phyloP scores from a whole-genome alignment of 2,888 invertebrate genomes.

The Drosophila diplacantha region DNA sequence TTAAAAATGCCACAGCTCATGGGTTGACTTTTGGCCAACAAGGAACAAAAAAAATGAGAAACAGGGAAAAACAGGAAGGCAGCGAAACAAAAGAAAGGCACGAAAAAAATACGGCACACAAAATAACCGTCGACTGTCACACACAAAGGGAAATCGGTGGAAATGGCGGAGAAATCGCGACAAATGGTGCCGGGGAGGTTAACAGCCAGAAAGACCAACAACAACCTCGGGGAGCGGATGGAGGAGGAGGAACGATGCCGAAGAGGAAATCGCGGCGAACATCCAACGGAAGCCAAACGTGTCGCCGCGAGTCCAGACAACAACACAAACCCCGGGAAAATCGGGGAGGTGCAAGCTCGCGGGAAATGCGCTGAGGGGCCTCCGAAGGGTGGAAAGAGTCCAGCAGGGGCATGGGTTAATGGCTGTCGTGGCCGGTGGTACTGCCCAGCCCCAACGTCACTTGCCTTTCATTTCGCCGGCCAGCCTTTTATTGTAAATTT shows the following conservation, averaged over 20 bases:
- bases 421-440: constrained; percentile 5
- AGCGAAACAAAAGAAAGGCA: constrained; percentile 18
- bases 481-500: constrained; percentile 70
- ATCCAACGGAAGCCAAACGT: constrained; percentile 65
- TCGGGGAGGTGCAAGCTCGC: constrained; percentile 29
- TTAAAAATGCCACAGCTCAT: constrained; percentile 76
- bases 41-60: constrained; percentile 35
- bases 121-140: constrained; percentile 39
- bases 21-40: constrained; percentile 76
- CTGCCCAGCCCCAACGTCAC: constrained; percentile 33
- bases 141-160: constrained; percentile 33
- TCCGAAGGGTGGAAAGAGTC: constrained; percentile 7
- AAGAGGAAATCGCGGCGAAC: constrained; percentile 71
- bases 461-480: constrained; percentile 44
- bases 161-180: constrained; percentile 27
- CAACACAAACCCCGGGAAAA: constrained; percentile 20
- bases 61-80: constrained; percentile 15
- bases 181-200: constrained; percentile 5
- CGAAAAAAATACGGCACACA: constrained; percentile 26
- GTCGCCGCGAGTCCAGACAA: constrained; percentile 54
- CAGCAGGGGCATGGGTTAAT: constrained; percentile 8
- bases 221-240: neutral
- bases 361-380: neutral
- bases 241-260: constrained; percentile 30
- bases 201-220: constrained; percentile 19